Percentiles rank a stretch among this genome's conserved stretches.
Evolutionary conservation across 2,888 invertebrate genomes (phyloP).

Genomic region (Eupithecia tripunctaria): DNA sequence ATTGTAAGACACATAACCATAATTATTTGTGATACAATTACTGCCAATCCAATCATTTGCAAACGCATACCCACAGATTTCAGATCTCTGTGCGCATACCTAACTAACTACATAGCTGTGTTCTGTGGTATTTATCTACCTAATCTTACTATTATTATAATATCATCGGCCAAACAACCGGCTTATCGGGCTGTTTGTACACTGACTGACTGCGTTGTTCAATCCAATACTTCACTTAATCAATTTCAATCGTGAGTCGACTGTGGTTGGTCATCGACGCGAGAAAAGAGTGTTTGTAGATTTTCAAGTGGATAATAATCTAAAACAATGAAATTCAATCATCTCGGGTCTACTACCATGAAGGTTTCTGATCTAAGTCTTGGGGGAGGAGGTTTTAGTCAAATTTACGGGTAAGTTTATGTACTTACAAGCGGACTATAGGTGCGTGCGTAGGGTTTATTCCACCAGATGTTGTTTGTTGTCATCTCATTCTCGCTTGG

Average conservation of each 20-base stretch:
- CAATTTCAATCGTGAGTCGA: not conserved
- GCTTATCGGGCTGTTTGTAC: not conserved
- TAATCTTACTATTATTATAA: not conserved
- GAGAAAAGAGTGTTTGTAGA: not conserved
- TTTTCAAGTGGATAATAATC: not conserved
- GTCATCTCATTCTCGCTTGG: not conserved
- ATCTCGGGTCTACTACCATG: conserved; percentile 90
- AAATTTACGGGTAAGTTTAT: conserved; percentile 87
- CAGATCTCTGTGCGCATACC: too few relatives aligned
- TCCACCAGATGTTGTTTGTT: not conserved
- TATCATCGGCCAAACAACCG: not conserved
- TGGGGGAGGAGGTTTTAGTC: conserved; percentile 90
- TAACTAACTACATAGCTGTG: not conserved
- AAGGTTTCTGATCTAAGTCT: conserved; percentile 88
- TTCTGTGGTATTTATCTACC: not conserved
- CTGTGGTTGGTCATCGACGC: not conserved
- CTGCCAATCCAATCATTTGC: too few relatives aligned
- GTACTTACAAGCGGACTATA: not conserved
- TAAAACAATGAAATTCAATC: conserved; percentile 86
- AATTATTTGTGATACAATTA: too few relatives aligned
- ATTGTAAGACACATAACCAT: too few relatives aligned
- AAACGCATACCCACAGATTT: not conserved
- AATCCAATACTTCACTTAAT: not conserved
- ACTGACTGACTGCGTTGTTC: conserved; percentile 1
- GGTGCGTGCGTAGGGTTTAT: not conserved